phyloP scores from a whole-genome alignment of 2,888 invertebrate species.

The Synergus itoensis region DNA sequence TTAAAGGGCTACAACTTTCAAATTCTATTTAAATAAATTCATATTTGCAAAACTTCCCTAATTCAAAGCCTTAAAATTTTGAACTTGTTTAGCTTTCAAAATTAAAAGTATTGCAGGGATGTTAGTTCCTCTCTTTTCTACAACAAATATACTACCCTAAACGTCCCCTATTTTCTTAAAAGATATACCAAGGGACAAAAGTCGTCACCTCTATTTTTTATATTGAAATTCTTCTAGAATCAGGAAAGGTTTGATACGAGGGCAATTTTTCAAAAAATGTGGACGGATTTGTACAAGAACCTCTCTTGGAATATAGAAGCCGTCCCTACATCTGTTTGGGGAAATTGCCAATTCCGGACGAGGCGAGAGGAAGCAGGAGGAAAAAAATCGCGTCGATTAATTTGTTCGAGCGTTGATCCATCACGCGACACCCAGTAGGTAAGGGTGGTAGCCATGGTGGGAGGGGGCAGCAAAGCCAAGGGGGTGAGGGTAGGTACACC shows the following conservation, averaged over 20 bases:
- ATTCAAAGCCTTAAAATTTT: too few species aligned
- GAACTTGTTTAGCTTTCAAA: too few species aligned
- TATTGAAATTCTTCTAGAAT: neutral
- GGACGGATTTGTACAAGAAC: neutral
- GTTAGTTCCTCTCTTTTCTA: neutral
- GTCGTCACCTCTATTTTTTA: neutral
- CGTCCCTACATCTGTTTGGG: conserved; percentile 52
- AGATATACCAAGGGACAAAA: neutral
- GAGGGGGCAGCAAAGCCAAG: neutral
- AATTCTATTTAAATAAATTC: too few species aligned
- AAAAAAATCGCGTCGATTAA: conserved; percentile 57
- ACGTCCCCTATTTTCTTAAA: neutral
- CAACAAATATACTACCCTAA: neutral
- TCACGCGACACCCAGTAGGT: conserved; percentile 46
- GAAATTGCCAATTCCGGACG: conserved; percentile 55
- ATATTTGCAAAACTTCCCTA: too few species aligned
- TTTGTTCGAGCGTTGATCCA: conserved; percentile 57
- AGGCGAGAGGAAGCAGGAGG: conserved; percentile 47
- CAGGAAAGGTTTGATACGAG: neutral
- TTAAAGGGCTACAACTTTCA: too few species aligned
- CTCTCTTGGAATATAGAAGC: conserved; percentile 37
- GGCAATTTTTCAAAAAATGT: neutral
- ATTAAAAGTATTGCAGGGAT: too few species aligned
- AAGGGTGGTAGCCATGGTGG: neutral
- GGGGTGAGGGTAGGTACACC: conserved; percentile 51